Evolutionary conservation across 23 tunicate species (phyloP).

Genomic region (Diplosoma virens): DNA sequence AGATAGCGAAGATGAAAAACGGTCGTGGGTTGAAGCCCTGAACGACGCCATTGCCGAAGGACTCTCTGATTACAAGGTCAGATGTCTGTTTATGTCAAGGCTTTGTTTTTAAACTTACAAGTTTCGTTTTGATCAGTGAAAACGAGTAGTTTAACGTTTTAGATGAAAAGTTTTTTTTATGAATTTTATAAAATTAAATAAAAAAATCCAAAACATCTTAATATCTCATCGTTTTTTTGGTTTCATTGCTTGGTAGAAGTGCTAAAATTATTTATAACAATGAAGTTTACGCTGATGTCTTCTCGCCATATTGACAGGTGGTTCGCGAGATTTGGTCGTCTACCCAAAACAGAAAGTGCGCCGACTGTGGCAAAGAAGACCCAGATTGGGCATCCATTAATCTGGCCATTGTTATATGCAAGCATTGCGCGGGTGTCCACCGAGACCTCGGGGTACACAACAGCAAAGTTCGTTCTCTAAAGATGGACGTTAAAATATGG

Average conservation of each 20-base stretch:
- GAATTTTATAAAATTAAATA: too few relatives aligned
- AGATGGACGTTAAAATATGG: conserved; percentile 89
- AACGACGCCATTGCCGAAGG: conserved; percentile 79
- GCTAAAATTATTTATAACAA: too few relatives aligned
- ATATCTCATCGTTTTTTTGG: too few relatives aligned
- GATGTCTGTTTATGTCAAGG: too few relatives aligned
- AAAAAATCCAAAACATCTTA: too few relatives aligned
- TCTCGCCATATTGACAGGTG: conserved; percentile 41
- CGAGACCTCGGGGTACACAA: conserved; percentile 89
- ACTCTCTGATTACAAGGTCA: conserved; percentile 81
- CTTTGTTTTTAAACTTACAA: too few relatives aligned
- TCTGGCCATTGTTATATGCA: conserved; percentile 83
- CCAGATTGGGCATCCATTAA: conserved; percentile 91
- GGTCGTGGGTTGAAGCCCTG: conserved; percentile 81
- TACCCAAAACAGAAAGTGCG: conserved; percentile 52
- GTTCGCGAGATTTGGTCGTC: conserved; percentile 59
- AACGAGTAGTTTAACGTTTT: too few relatives aligned
- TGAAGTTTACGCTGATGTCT: too few relatives aligned
- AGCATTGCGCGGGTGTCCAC: conserved; percentile 90
- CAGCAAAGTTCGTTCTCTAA: conserved; percentile 78
- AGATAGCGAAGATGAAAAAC: conserved; percentile 82
- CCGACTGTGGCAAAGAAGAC: conserved; percentile 74
- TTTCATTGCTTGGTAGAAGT: too few relatives aligned
- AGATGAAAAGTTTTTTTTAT: too few relatives aligned
- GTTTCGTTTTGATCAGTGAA: too few relatives aligned